phyloP scores from a whole-genome alignment of 2,113 vertebrate species.

The Gopherus flavomarginatus region DNA sequence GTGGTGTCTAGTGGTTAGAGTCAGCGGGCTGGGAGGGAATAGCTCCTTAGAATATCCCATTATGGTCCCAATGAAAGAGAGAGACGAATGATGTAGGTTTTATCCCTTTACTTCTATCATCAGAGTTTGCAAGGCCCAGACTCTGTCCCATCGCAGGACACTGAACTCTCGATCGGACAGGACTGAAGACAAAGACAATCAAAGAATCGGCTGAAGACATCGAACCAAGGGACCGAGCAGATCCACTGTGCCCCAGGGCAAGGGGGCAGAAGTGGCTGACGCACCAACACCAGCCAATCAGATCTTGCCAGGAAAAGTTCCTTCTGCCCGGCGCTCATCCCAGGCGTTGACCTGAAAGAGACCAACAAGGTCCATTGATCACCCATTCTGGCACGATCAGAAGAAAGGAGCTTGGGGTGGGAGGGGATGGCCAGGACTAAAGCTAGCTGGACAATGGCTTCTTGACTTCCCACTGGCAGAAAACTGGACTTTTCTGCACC shows the following conservation, averaged over 20 bases:
- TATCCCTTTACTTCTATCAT: not conserved
- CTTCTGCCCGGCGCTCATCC: slow-evolving; percentile 84
- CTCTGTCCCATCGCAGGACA: not conserved
- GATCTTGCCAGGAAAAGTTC: slow-evolving; percentile 87
- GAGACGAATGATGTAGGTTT: not conserved
- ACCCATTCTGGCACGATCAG: not conserved
- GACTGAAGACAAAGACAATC: not conserved
- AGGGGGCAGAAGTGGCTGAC: not conserved
- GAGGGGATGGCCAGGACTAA: not conserved
- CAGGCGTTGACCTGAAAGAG: slow-evolving; percentile 78
- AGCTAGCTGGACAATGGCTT: not conserved
- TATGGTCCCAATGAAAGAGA: not conserved
- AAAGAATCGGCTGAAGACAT: not conserved
- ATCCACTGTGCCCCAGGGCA: not conserved
- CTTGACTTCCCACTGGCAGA: not conserved
- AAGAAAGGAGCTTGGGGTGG: not conserved
- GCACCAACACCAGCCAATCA: slow-evolving; percentile 48
- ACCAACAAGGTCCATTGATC: not conserved
- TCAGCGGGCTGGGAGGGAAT: not conserved
- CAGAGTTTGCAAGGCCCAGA: not conserved
- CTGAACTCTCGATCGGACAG: not conserved
- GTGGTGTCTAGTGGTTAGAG: not conserved
- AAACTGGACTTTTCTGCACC: not conserved
- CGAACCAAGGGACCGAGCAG: not conserved
- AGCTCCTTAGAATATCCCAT: not conserved